Evolutionary conservation across 2,888 invertebrate species (phyloP).

Genomic region (Catocala fraxini): DNA sequence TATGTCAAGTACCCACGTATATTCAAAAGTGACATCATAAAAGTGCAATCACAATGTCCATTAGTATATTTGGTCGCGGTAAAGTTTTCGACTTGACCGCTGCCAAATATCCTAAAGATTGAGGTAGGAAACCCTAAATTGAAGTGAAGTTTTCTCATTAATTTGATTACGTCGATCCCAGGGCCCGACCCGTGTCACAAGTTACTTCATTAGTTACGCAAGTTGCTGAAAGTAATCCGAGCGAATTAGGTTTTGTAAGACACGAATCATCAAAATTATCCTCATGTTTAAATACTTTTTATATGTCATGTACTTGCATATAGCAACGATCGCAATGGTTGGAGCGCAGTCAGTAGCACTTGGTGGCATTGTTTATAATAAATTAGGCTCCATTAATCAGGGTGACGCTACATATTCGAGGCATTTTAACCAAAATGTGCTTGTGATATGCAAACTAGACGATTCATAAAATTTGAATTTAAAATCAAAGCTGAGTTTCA

Average conservation of each 20-base stretch:
- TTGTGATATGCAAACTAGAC: conserved; percentile 78
- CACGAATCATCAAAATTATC: conserved; percentile 79
- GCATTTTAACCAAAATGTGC: conserved; percentile 60
- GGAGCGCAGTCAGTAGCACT: conserved; percentile 1
- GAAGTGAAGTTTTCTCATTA: conserved; percentile 87
- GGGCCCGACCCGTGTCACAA: conserved; percentile 86
- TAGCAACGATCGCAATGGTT: background rate
- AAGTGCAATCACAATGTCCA: conserved; percentile 63
- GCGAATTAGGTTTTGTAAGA: conserved; percentile 83
- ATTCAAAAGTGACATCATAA: conserved; percentile 20
- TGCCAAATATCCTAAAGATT: conserved; percentile 83
- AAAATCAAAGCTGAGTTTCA: conserved; percentile 81
- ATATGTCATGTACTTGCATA: background rate
- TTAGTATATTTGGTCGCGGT: conserved; percentile 60
- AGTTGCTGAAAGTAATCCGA: conserved; percentile 84
- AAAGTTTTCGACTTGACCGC: conserved; percentile 74
- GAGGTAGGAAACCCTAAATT: conserved; percentile 84
- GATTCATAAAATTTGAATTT: conserved; percentile 85
- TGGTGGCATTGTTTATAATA: conserved; percentile 32
- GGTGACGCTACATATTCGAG: conserved; percentile 30
- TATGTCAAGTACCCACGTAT: too few species aligned
- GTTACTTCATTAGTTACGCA: conserved; percentile 87
- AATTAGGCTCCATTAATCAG: conserved; percentile 43
- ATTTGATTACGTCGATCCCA: conserved; percentile 87
- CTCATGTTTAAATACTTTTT: conserved; percentile 22